phyloP scores from a whole-genome alignment of 1,140 invertebrate genomes.

The Helicoverpa zea region DNA sequence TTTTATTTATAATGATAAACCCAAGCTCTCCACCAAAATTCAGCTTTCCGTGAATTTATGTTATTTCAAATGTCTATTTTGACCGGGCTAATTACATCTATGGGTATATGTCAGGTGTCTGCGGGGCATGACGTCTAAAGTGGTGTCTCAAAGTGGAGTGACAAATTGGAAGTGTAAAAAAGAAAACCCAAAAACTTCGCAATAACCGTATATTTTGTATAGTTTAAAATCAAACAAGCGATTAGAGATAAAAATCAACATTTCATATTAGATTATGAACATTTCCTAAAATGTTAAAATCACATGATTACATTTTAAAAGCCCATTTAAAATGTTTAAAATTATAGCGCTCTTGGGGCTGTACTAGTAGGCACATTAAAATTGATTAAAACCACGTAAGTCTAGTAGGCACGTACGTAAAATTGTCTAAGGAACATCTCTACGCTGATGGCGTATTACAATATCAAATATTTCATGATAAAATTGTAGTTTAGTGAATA shows the following conservation, averaged over 20 bases:
- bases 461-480: conserved; percentile 9
- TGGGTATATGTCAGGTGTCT: no score
- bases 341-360: conserved; percentile 45
- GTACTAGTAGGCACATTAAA: conserved; percentile 48
- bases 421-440: conserved; percentile 55
- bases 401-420: conserved; percentile 65
- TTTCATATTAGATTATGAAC: conserved; percentile 54
- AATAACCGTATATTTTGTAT: conserved; percentile 59
- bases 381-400: conserved; percentile 60
- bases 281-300: conserved; percentile 60
- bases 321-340: conserved; percentile 60
- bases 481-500: conserved; percentile 7
- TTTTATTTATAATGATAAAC: no score
- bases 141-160: no score
- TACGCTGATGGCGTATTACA: conserved; percentile 62
- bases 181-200: conserved; percentile 30
- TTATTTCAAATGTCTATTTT: no score
- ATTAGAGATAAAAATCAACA: conserved; percentile 60
- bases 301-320: conserved; percentile 60
- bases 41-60: no score
- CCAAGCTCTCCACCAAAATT: no score
- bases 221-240: conserved; percentile 61
- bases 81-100: no score
- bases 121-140: no score
- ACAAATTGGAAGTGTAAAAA: neutral